Conservation (phyloP, 2,113 vertebrate genomes). For the Istiophorus platypterus region DNA sequence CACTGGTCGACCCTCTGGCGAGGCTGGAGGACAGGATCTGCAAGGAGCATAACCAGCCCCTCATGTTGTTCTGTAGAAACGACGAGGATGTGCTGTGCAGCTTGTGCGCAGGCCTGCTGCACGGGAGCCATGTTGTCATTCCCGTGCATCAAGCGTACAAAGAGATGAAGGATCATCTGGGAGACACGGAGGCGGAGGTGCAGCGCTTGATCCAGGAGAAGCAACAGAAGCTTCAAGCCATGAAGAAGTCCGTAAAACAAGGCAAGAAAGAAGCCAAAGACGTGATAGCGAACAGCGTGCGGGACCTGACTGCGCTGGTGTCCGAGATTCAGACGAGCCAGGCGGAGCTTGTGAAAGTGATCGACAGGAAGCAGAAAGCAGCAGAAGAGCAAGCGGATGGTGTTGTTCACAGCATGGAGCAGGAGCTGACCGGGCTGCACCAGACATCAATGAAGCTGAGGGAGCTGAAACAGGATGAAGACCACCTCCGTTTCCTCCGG, state of each 20-base stretch:
- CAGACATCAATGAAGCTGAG: not conserved
- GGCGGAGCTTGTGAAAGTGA: constrained; percentile 13
- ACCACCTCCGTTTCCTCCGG: constrained; percentile 48
- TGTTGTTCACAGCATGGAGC: constrained; percentile 22
- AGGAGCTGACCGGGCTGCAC: constrained; percentile 55
- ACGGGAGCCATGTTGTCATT: constrained; percentile 24
- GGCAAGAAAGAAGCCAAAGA: constrained; percentile 16
- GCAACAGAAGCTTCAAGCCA: constrained; percentile 19
- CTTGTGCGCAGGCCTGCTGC: constrained; percentile 17
- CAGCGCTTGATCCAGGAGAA: constrained; percentile 59
- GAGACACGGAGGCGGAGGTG: constrained; percentile 5
- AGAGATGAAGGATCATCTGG: constrained; percentile 30
- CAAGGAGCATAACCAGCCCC: constrained; percentile 51
- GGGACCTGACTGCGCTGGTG: constrained; percentile 43
- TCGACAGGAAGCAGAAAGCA: constrained; percentile 58
- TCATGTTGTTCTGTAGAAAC: constrained; percentile 27
- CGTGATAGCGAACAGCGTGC: not conserved
- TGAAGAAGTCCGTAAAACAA: not conserved
- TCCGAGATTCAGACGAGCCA: constrained; percentile 51
- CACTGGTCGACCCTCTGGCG: constrained; percentile 39
- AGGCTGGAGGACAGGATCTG: constrained; percentile 58
- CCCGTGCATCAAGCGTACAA: not conserved
- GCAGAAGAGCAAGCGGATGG: constrained; percentile 27
- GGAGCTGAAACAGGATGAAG: constrained; percentile 45
- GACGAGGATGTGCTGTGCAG: constrained; percentile 59